These are phyloP conservation scores for Pipistrellus pipistrellus DNA, from an alignment of 2,797 vertebrate species.

Conservation along the genomic window DNA sequence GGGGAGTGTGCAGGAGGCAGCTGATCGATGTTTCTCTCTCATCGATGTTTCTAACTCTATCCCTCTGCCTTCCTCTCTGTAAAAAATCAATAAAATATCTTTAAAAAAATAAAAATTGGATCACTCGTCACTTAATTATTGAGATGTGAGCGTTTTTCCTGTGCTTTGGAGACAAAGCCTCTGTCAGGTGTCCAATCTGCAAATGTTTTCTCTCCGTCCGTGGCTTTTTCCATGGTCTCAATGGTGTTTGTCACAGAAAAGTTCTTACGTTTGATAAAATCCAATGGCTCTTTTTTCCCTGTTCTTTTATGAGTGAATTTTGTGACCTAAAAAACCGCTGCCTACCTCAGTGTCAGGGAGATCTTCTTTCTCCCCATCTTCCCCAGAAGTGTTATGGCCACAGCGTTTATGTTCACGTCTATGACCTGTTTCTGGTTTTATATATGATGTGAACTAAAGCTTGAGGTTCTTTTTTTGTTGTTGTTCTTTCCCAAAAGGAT, in stretches of 20 bases:
- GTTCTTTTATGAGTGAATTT: not conserved
- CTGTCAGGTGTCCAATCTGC: not conserved
- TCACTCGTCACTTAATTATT: not conserved
- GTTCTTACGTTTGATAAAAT: constrained; percentile 1
- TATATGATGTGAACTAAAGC: not conserved
- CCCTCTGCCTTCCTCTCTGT: no score
- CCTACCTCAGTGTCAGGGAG: not conserved
- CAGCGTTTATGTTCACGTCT: not conserved
- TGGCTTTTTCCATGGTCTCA: not conserved
- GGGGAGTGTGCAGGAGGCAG: no score
- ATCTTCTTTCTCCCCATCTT: not conserved
- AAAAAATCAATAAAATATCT: no score
- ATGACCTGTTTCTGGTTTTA: not conserved
- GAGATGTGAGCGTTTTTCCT: not conserved
- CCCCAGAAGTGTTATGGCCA: not conserved
- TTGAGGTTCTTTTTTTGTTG: not conserved
- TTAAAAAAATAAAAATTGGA: not conserved
- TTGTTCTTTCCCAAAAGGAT: not conserved
- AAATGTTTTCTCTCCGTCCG: not conserved
- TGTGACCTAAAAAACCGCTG: not conserved
- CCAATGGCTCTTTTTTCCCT: not conserved
- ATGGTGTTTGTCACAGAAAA: not conserved
- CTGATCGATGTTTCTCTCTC: no score
- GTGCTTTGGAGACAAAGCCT: not conserved
- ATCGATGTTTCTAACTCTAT: no score